Evolutionary conservation across 2,797 vertebrate species (phyloP), one percentile per base, ranked within the genome.

Genomic region (Siniperca undulata): DNA sequence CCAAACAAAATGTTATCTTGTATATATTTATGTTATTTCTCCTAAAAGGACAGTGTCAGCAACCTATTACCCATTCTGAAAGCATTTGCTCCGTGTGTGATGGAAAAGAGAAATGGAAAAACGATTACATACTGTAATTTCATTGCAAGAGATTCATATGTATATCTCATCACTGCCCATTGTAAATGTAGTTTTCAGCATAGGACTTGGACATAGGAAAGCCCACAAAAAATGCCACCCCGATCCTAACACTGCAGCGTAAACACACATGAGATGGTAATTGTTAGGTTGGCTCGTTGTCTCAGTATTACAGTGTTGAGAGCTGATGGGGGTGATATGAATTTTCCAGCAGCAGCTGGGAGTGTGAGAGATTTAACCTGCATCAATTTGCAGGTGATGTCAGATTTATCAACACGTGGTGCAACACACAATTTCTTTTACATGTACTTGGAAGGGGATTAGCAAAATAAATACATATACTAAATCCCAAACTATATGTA

Each of bases 61-160:
- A 62, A 62, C 77, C 34, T 62, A 44, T 68, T 69, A 67, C 38
- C 38, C 30, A 55, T 53, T 52, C 59, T 66, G 50, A 70, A 78
- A 74, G 66, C 38, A 14, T 64, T 78, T 40, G 60, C 48, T 87
- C 73, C 70, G 42, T 80, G 53, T 56, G 74, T 69, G 70, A 82
- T 82, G 77, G 77, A 81, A 86, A 71, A 36, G 38, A 38, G 56
- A 65, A 77, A 85, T 75, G 79, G 62, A 81, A 70, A 79, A 81
- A 77, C 22, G 27, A 60, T 77, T 65, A 55, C 77, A 79, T 75
- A 42, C 76, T 82, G 71, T 50, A 60, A 73, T 90, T 83, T 59
- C 67, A 77, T 42, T 78, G 79, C 73, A 79, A 84, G 62, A 74
- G 56, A 68, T 82, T 87, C 80, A 78, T 83, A 61, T 87, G 86